Evolutionary conservation across 2,113 vertebrate genomes (phyloP).

Genomic region (pig (Sus scrofa)): DNA sequence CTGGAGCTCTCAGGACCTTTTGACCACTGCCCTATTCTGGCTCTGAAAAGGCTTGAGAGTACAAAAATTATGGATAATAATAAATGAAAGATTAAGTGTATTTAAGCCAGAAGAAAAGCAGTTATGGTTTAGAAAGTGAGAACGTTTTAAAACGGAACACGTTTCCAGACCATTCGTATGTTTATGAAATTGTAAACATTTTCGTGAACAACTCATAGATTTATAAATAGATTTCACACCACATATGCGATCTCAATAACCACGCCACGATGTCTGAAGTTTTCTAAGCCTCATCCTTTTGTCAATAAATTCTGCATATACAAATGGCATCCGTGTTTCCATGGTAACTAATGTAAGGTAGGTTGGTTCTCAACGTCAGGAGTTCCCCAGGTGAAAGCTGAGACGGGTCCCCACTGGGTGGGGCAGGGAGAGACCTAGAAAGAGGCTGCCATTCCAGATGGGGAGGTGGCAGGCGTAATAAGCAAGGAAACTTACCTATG

Average conservation of each 20-base stretch:
- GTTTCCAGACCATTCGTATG: not conserved
- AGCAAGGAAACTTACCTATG: not conserved
- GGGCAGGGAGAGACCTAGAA: not conserved
- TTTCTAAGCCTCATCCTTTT: not conserved
- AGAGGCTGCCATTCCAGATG: not conserved
- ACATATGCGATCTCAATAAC: not conserved
- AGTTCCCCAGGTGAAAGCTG: not conserved
- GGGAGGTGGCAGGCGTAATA: too few relatives aligned
- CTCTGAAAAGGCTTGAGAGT: not conserved
- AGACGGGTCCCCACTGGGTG: not conserved
- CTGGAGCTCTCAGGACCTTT: not conserved
- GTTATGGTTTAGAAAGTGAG: not conserved
- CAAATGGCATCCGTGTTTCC: not conserved
- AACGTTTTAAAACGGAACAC: not conserved
- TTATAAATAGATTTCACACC: slow-evolving; percentile 27
- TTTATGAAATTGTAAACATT: not conserved
- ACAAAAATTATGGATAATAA: not conserved
- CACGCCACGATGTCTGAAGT: not conserved
- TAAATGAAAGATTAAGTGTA: not conserved
- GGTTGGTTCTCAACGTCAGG: not conserved
- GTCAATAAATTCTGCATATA: not conserved
- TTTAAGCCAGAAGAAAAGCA: not conserved
- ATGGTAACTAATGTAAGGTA: not conserved
- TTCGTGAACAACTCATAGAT: not conserved
- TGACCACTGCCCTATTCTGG: not conserved